These are phyloP conservation scores for Dascyllus trimaculatus DNA, from an alignment of 2,113 vertebrate species.

Conservation along the genomic window DNA sequence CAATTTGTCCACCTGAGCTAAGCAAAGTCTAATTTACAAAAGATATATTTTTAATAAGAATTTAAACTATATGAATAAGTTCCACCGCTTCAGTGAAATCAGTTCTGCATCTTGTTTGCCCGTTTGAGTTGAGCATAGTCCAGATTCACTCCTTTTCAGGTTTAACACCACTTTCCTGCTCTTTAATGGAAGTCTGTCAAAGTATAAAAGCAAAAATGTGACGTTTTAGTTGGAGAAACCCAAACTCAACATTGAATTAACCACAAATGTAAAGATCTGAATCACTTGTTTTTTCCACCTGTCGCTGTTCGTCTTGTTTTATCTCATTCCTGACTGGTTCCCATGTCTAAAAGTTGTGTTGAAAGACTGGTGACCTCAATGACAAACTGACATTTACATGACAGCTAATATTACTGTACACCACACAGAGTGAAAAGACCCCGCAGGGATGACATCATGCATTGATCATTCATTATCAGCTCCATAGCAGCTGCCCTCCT, in stretches of 20 bases:
- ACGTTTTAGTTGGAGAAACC: neutral
- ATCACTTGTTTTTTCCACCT: neutral
- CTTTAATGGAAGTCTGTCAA: neutral
- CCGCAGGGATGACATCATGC: slow-evolving; percentile 72
- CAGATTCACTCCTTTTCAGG: neutral
- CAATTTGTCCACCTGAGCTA: slow-evolving; percentile 18
- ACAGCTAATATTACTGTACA: slow-evolving; percentile 42
- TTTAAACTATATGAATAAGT: neutral
- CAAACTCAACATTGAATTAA: no score
- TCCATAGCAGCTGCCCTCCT: slow-evolving; percentile 67
- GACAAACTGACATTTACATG: slow-evolving; percentile 50
- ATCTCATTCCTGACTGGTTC: slow-evolving; percentile 5
- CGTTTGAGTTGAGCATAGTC: neutral
- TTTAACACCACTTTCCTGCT: neutral
- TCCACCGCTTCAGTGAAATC: neutral
- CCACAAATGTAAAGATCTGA: neutral
- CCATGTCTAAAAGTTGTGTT: slow-evolving; percentile 11
- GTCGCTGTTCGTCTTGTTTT: slow-evolving; percentile 3
- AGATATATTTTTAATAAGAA: neutral
- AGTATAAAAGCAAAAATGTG: no score
- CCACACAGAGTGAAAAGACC: slow-evolving; percentile 33
- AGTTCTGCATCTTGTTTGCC: neutral
- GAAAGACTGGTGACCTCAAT: slow-evolving; percentile 36
- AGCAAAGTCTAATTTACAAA: slow-evolving; percentile 2
- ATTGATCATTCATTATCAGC: slow-evolving; percentile 62